Base-by-base conservation (phyloP, 2,797 vertebrate genomes). In the Chiroxiphia lanceolata region DNA sequence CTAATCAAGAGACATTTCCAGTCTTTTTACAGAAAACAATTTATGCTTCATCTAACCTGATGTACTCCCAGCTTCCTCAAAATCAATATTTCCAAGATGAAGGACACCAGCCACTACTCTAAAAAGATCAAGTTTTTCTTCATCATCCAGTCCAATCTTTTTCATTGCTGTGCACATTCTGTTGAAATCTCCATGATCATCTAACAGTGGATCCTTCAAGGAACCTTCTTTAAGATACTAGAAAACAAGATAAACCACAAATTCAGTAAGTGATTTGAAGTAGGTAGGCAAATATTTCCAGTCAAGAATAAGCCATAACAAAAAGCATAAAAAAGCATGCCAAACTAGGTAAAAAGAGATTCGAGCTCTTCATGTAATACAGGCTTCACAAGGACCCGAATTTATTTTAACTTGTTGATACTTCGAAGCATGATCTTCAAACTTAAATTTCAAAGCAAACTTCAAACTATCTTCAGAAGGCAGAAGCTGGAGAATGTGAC, bases 81-180 rank as follows among this genome's bases (percentile, higher is more conserved):
- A 99, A 98, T 99, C 98, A 31, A 99, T 98, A 97, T 99, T 99
- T 38, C 99, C 99, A 72, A 99, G 99, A 95, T 99, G 99, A 91
- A 99, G 98, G 67, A 99, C 99, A 16, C 99, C 99, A 2, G 99
- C 99, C 81, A 99, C 99, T 70, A 99, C 99, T 83, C 99, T 96
- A 96, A 99, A 99, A 91, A 99, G 98, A 96, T 99, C 99, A 85
- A 99, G 98, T 93, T 99, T 99, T 98, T 99, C 99, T 5, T 96
- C 97, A 95, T 99, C 99, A 87, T 98, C 98, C 98, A 99, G 97
- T 54, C 99, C 99, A 83, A 99, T 99, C 98, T 99, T 99, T 97
- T 99, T 99, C 99, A 99, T 99, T 63, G 99, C 99, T 33, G 98
- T 98, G 56, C 98, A 98, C 99, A 99, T 99, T 94, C 99, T 98